Conservation (phyloP, 1,140 invertebrate genomes). For the Conopomorpha cramerella region DNA sequence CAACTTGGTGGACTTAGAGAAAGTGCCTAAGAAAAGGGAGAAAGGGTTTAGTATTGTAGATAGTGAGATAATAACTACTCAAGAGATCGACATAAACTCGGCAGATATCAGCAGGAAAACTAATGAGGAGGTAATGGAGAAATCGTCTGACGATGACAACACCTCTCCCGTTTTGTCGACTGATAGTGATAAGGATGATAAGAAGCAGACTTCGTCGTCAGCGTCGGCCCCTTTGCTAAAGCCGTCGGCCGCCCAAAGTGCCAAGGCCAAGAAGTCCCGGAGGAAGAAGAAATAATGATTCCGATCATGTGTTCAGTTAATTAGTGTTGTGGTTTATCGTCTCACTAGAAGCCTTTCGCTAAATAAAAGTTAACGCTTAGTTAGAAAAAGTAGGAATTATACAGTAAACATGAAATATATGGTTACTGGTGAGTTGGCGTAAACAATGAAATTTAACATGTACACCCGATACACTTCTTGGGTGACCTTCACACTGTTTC, state of each 20-base stretch:
- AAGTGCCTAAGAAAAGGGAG: slow-evolving; percentile 31
- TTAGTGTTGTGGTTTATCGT: no score
- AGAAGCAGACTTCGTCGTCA: slow-evolving; percentile 18
- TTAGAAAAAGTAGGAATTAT: no score
- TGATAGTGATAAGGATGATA: slow-evolving; percentile 49
- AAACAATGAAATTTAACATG: no score
- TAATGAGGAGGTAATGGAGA: slow-evolving; percentile 35
- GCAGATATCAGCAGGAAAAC: slow-evolving; percentile 20
- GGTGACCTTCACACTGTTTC: no score
- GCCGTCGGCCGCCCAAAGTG: slow-evolving; percentile 29
- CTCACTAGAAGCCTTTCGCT: no score
- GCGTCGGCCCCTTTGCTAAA: slow-evolving; percentile 15
- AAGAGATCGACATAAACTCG: slow-evolving; percentile 37
- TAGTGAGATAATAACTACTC: slow-evolving; percentile 41
- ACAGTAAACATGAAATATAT: no score
- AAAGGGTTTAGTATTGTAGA: slow-evolving; percentile 43
- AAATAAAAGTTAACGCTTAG: no score
- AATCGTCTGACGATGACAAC: slow-evolving; percentile 52
- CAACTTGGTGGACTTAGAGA: slow-evolving; percentile 44
- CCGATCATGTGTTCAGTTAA: slow-evolving; percentile 20
- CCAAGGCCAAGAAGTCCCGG: slow-evolving; percentile 45
- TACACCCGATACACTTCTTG: no score
- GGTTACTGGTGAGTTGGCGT: no score
- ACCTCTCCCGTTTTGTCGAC: slow-evolving; percentile 37
- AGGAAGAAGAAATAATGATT: slow-evolving; percentile 43